Evolutionary conservation across 2,888 invertebrate genomes (phyloP).

Genomic region (Strigamia crassipes): DNA sequence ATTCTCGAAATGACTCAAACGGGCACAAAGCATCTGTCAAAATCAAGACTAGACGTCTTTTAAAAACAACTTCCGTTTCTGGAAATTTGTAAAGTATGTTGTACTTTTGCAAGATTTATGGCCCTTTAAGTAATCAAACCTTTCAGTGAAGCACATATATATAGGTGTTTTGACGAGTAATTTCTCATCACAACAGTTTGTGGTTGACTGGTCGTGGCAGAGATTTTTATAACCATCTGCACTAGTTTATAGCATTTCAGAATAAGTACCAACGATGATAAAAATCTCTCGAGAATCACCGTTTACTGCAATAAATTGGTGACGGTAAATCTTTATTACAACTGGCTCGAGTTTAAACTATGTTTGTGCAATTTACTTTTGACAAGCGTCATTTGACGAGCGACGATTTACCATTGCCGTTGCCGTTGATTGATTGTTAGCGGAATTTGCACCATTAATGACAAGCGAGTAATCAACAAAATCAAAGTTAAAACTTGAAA

Average conservation of each 20-base stretch:
- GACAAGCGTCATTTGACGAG: background rate
- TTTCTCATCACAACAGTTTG: background rate
- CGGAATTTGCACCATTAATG: slow-evolving; percentile 6
- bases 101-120: background rate
- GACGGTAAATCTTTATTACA: background rate
- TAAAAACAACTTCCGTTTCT: background rate
- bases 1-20: background rate
- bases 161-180: background rate
- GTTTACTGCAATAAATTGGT: background rate
- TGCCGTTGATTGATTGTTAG: background rate
- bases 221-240: background rate
- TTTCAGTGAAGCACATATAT: background rate
- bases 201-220: background rate
- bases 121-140: background rate
- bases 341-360: background rate
- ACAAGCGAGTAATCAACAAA: background rate
- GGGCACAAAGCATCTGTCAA: slow-evolving; percentile 1
- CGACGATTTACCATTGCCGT: background rate
- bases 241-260: background rate
- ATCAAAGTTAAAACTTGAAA: background rate
- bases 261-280: background rate
- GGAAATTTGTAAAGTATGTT: background rate
- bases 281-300: background rate
- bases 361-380: background rate
- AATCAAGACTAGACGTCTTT: background rate